Conservation (phyloP, 2,113 vertebrate species). For the Erinaceus europaeus region DNA sequence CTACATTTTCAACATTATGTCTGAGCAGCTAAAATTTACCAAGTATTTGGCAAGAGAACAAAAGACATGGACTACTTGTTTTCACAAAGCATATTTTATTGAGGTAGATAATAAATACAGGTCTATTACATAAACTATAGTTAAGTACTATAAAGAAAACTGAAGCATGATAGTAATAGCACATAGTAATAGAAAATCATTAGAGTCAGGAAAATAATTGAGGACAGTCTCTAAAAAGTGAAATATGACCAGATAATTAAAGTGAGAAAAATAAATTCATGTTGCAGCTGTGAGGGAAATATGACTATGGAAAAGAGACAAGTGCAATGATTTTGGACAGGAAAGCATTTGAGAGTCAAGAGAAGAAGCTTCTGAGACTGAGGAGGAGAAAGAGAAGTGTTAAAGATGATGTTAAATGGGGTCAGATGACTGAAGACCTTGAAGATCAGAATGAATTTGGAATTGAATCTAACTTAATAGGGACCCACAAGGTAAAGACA, state of each 20-base stretch:
- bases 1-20: background rate
- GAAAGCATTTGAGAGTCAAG: background rate
- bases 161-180: background rate
- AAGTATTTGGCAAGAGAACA: background rate
- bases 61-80: background rate
- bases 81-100: background rate
- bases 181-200: background rate
- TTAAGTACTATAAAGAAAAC: background rate
- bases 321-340: background rate
- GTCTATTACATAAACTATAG: background rate
- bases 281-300: background rate
- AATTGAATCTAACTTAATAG: background rate
- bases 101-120: background rate
- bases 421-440: too few relatives aligned
- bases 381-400: background rate
- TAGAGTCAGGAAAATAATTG: background rate
- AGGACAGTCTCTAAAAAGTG: background rate
- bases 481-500: background rate
- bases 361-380: background rate
- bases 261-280: too few relatives aligned
- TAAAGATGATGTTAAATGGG: background rate
- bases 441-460: background rate
- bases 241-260: slow-evolving; percentile 3
- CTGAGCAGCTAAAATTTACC: background rate
- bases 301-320: background rate